A percentile compares a stretch with the other conserved stretches of the same genome.
Evolutionary conservation across 2,113 vertebrate genomes (phyloP).

Genomic region (Lampris megalopsis): DNA sequence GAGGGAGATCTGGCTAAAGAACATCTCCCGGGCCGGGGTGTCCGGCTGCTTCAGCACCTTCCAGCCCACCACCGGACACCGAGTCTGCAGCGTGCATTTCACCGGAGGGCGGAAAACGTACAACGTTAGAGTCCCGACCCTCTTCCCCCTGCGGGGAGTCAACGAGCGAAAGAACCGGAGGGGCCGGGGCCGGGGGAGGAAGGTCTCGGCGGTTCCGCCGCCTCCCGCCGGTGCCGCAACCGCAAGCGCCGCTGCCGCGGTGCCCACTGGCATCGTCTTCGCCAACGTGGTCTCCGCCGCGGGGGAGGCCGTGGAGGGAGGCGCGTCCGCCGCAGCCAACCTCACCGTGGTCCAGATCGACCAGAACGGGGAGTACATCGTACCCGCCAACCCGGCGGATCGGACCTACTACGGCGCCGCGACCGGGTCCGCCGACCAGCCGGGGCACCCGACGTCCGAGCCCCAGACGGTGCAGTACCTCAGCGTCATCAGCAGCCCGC

Average conservation of each 20-base stretch:
- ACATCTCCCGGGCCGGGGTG: constrained; percentile 95
- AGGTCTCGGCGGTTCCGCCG: constrained; percentile 55
- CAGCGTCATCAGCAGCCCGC: constrained; percentile 77
- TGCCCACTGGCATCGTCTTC: constrained; percentile 70
- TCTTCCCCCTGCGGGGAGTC: constrained; percentile 92
- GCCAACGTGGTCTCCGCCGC: constrained; percentile 65
- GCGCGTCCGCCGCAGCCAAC: constrained; percentile 74
- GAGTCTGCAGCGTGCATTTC: constrained; percentile 96
- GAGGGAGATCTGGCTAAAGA: constrained; percentile 94
- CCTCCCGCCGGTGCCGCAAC: too few relatives aligned
- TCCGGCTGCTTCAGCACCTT: constrained; percentile 98
- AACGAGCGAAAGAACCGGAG: constrained; percentile 91
- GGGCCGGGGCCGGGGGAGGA: constrained; percentile 74
- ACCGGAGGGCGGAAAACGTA: constrained; percentile 96
- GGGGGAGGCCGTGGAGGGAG: constrained; percentile 72
- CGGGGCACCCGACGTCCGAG: constrained; percentile 44
- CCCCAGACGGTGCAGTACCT: constrained; percentile 76
- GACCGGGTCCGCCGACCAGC: constrained; percentile 48
- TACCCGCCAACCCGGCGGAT: constrained; percentile 83
- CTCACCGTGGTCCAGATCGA: constrained; percentile 82
- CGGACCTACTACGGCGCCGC: constrained; percentile 61
- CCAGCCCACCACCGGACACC: constrained; percentile 95
- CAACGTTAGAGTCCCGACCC: constrained; percentile 92
- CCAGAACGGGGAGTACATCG: constrained; percentile 84
- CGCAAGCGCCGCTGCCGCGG: constrained; percentile 47